These are phyloP conservation scores for Jacana jacana DNA, from an alignment of 2,113 vertebrate genomes.

Conservation along the genomic window DNA sequence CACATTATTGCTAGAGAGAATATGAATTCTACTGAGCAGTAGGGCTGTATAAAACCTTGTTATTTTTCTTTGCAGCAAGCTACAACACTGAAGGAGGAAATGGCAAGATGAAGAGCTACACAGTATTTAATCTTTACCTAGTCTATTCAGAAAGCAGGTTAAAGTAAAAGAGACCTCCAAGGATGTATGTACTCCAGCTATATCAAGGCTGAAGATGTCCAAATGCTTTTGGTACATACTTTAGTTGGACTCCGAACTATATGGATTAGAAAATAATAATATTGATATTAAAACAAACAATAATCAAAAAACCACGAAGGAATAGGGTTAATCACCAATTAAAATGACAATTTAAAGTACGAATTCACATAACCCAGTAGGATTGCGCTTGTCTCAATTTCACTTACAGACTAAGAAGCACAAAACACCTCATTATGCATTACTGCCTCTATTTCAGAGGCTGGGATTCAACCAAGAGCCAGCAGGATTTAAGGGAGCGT, in stretches of 20 bases:
- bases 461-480: no score
- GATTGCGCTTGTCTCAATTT: background rate
- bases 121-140: background rate
- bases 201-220: background rate
- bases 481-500: background rate
- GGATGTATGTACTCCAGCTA: background rate
- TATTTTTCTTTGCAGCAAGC: background rate
- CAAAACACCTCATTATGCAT: background rate
- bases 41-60: background rate
- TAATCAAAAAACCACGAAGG: fast-evolving
- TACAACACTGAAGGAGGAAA: background rate
- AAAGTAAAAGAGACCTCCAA: background rate
- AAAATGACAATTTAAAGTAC: background rate
- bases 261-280: background rate
- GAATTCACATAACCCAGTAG: background rate
- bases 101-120: background rate
- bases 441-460: background rate
- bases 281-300: background rate
- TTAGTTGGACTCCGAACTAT: background rate
- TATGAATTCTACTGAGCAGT: background rate
- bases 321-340: background rate
- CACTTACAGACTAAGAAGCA: background rate
- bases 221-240: background rate
- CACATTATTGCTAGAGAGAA: background rate
- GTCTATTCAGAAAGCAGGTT: background rate